Base-by-base conservation (phyloP, 2,888 invertebrate genomes). In the Netelia melanura region DNA sequence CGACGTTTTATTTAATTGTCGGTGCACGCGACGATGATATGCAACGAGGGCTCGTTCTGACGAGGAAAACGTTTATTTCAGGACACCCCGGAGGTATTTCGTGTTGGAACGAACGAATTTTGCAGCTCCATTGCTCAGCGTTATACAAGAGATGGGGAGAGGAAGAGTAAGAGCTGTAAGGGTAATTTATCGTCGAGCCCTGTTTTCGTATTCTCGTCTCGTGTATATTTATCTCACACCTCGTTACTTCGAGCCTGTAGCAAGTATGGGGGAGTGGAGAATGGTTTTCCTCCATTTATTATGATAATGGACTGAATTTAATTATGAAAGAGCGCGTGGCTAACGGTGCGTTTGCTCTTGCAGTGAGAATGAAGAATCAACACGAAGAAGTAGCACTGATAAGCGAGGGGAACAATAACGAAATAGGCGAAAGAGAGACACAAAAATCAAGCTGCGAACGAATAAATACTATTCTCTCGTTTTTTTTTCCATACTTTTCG, bases 301-400 rank as follows among this genome's bases (percentile, higher is more conserved):
- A 68, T 62, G 54, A 68, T 61, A 84, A 84, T 68, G 67, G 30
- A 10, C 6, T 44, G 38, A 44, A 81, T 84, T 84, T 68, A 30
- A 81, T 77, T 80, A 52, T 21, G 25, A 10, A n/a, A 44, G 44
- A 11, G 30, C n/a, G 10, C 30, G 11, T 8, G n/a, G 52, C 68
- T 58, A 25, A n/a, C 58, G 58, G 21, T 14, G 74, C 23, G 21
- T 38, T 43, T 58, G 71, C 21, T 58, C 10, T 21, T 17, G 25
- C 5, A 48, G 21, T 52, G 38, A 56, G 10, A 75, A 56, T 38
- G 62, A 56, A 65, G 48, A 71, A 62, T 68, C 38, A n/a, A 43
- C 43, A 6, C 52, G 68, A 70, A 64, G n/a, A 25, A 71, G 10
- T 30, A 30, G 48, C 17, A 62, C 68, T 68, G 61, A 77, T 23